A percentile compares a stretch with the other conserved stretches of the same genome.
These are phyloP conservation scores for Athalia cordata DNA, from an alignment of 2,888 invertebrate species.

Conservation along the genomic window DNA sequence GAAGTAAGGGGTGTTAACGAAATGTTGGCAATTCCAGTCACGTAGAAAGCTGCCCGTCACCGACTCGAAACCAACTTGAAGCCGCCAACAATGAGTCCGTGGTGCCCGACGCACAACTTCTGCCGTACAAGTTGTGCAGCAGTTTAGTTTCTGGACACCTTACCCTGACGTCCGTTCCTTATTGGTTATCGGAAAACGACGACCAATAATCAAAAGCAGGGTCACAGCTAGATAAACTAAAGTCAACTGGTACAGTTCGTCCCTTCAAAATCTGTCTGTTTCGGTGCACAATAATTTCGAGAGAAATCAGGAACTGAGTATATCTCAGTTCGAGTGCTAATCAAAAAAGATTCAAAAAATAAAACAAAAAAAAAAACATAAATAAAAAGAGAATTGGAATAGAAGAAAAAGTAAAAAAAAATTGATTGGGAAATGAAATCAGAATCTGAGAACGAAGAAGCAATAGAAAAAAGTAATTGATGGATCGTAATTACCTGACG, in stretches of 20 bases:
- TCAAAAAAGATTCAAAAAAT: neutral
- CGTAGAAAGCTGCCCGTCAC: slow-evolving; percentile 51
- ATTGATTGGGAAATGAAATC: slow-evolving; percentile 22
- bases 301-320: neutral
- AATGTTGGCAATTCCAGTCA: slow-evolving; percentile 58
- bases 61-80: slow-evolving; percentile 45
- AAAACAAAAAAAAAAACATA: neutral
- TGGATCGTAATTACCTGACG: slow-evolving; percentile 20
- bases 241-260: neutral
- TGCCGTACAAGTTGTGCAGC: slow-evolving; percentile 11
- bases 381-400: neutral
- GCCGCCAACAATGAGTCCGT: slow-evolving; percentile 39
- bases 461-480: slow-evolving; percentile 6
- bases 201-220: slow-evolving; percentile 20
- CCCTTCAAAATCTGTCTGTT: neutral
- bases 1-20: slow-evolving; percentile 41
- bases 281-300: neutral
- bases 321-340: neutral
- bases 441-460: slow-evolving; percentile 16
- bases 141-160: slow-evolving; percentile 43
- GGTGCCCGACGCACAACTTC: slow-evolving; percentile 37
- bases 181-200: slow-evolving; percentile 48
- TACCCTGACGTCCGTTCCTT: slow-evolving; percentile 22
- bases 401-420: neutral
- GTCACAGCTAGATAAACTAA: slow-evolving; percentile 22